These are phyloP conservation scores for Uropetala carovei DNA, from an alignment of 2,888 invertebrate species.

Conservation along the genomic window DNA sequence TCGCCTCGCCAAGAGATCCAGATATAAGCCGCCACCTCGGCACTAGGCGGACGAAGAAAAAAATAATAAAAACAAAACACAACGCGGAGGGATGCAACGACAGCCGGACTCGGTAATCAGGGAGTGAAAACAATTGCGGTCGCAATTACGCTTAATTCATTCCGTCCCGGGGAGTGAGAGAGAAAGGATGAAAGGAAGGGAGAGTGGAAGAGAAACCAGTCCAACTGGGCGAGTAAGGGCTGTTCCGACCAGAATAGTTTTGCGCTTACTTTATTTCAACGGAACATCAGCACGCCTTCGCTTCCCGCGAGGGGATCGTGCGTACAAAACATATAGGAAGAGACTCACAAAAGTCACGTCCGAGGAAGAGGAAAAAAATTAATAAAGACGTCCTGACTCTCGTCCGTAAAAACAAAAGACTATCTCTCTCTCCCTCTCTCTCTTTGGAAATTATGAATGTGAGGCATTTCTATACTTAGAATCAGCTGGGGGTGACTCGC, in stretches of 20 bases:
- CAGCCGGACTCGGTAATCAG: neutral
- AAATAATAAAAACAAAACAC: no score
- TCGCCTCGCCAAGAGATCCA: neutral
- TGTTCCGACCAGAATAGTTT: neutral
- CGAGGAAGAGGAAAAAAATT: constrained; percentile 8
- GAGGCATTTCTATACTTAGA: neutral
- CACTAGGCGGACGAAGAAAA: no score
- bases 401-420: neutral
- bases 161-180: neutral
- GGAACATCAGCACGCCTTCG: neutral
- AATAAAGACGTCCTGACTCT: neutral
- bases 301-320: neutral
- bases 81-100: neutral
- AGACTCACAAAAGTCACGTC: neutral
- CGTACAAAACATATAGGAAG: neutral
- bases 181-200: neutral
- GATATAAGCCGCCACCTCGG: neutral
- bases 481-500: neutral
- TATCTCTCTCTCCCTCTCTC: neutral
- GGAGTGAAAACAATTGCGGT: neutral
- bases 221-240: neutral
- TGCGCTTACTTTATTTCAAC: neutral
- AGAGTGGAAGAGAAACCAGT: neutral
- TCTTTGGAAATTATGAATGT: neutral
- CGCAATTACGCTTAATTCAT: constrained; percentile 32